Evolutionary conservation across 2,888 invertebrate species (phyloP), one percentile per base, ranked within the genome.

Genomic region (Torymus texanus): DNA sequence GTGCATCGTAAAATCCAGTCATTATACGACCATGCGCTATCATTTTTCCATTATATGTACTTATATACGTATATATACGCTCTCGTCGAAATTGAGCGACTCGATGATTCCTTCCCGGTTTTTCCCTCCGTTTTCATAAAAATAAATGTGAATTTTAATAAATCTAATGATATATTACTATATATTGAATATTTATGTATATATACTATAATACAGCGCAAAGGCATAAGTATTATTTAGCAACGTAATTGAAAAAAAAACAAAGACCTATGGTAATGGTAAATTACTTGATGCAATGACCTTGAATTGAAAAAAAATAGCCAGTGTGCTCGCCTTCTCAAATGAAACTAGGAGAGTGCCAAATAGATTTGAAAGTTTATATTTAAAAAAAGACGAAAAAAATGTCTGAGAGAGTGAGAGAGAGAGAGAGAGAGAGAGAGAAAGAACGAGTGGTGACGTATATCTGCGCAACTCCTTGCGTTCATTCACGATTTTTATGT

Each of bases 301-400:
- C 86, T 85, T 88, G 89, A 89, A 89, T 89, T 89, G 89, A 89
- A 87, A 62, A 80, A 77, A 73, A 83, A 85, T 88, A 88, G 88
- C 84, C 84, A 84, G 85, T 58, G 88, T 86, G 85, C 89, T 88
- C 88, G 85, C 85, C 85, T 86, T 87, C 86, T 85, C 83, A 82
- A 41, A 85, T 79, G 81, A 86, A 86, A 86, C 81, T 85, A 85
- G 87, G 86, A 86, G 87, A 87, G 88, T 87, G 86, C 87, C 86
- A 85, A 87, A 85, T 88, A 88, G 87, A 85, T 85, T 86, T 84
- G 85, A 85, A 88, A 86, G 87, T 88, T 88, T 88, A 87, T 88
- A 88, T 81, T 81, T 82, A 73, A 82, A 55, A 70, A 79, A 59
- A 76, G 73, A 29, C n/a, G n/a, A 29, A 78, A 68, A 78, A 62